A percentile compares a stretch with the other conserved stretches of the same genome.
phyloP scores from a whole-genome alignment of 53 echinoderm and acorn worm genomes.

The Astropecten irregularis region DNA sequence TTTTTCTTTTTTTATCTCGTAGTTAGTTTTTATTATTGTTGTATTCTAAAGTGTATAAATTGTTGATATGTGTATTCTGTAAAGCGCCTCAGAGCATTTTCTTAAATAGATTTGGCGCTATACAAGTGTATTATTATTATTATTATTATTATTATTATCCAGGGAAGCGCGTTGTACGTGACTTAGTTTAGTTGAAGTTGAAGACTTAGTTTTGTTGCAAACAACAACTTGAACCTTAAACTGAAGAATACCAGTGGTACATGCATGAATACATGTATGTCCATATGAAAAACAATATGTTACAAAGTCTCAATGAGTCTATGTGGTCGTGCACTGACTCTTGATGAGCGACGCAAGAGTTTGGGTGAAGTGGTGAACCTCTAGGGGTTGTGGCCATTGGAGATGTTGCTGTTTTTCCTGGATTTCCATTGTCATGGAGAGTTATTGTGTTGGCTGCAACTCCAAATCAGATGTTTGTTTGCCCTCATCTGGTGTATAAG shows the following conservation, averaged over 20 bases:
- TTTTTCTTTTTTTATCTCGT: too few species aligned
- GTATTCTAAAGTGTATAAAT: too few species aligned
- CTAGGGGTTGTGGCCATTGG: background rate
- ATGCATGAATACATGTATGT: background rate
- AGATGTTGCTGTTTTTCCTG: background rate
- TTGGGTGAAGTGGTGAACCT: background rate
- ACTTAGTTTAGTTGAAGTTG: too few species aligned
- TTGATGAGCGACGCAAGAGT: background rate
- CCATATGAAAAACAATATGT: too few species aligned
- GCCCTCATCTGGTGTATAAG: background rate
- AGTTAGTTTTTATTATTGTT: too few species aligned
- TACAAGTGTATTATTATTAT: too few species aligned
- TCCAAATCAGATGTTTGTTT: background rate
- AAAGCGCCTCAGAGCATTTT: too few species aligned
- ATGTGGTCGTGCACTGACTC: background rate
- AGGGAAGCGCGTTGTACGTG: too few species aligned
- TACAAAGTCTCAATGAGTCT: slow-evolving; percentile 23
- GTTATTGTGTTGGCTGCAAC: background rate
- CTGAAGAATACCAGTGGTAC: background rate
- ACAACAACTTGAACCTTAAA: background rate
- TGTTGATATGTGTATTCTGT: too few species aligned
- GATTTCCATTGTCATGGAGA: background rate
- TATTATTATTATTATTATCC: too few species aligned
- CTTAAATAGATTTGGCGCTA: too few species aligned
- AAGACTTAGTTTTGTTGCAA: too few species aligned